Base-by-base conservation (phyloP, 1,140 invertebrate species). In the Drosophila nigrodunni region DNA sequence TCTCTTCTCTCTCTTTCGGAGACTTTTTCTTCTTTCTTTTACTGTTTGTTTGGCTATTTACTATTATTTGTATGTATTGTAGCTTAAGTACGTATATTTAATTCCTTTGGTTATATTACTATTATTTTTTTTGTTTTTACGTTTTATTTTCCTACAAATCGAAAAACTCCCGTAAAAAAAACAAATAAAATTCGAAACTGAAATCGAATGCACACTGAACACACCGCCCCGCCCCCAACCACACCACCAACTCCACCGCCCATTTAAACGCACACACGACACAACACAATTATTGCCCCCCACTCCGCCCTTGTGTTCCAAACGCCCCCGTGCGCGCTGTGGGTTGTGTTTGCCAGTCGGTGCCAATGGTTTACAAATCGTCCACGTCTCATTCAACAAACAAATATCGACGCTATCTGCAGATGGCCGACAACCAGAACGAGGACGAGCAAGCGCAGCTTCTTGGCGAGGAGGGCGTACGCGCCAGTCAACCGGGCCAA, bases 381-480 rank as follows among this genome's bases (percentile, higher is more conserved):
- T 74, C 71, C 77, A 82, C 78, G 60, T 57, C 54, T 55, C 68
- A 80, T 64, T 90, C 87, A 78, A 85, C 85, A 74, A 76, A 80
- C 74, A 87, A 87, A 90, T 91, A 87, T 88, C 90, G 90, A 80
- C 91, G 91, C 79, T 89, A 89, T 90, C 87, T 79, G 68, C 92
- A 97, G 97, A 97, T 97, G 97, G 96, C 96, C 93, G 96, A 97
- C 93, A 96, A 96, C 93, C 96, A 96, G 93, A 95, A 97, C 90
- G 96, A 97, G 93, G 98, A 99, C 94, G 98, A 99, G 93, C 97
- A 97, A 94, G 96, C 98, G 80, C 97, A 97, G 86, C 95, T 99
- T 86, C 95, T 99, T 89, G 97, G 97, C 92, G 98, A 98, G 94
- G 98, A 99, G 94, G 97, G 96, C 91, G 95, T 97, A 82, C 95